phyloP scores from a whole-genome alignment of 1,140 invertebrate species.

The Bilobella aurantiaca region DNA sequence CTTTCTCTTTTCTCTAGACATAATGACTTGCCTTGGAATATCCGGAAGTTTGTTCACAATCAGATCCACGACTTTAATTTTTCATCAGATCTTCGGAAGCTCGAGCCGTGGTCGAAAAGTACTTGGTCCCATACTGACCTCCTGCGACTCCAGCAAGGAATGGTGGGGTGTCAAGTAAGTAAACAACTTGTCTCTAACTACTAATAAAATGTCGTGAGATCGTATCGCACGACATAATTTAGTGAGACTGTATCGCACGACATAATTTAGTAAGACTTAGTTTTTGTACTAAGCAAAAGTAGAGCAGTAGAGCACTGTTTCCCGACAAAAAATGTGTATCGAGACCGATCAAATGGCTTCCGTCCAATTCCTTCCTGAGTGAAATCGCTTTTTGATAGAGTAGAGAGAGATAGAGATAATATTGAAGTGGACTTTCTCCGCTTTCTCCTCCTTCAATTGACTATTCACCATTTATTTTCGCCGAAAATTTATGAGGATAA shows the following conservation, averaged over 20 bases:
- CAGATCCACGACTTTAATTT: slow-evolving; percentile 37
- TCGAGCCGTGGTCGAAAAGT: slow-evolving; percentile 37
- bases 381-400: not conserved
- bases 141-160: slow-evolving; percentile 36
- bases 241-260: too few species aligned
- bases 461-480: too few species aligned
- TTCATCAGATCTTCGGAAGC: slow-evolving; percentile 34
- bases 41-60: slow-evolving; percentile 39
- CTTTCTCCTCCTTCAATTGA: too few species aligned
- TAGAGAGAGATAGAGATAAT: not conserved
- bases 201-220: too few species aligned
- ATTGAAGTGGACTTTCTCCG: too few species aligned
- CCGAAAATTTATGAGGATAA: too few species aligned
- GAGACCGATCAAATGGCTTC: not conserved
- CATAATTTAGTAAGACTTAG: too few species aligned
- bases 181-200: not conserved
- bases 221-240: too few species aligned
- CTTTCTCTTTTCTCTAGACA: slow-evolving; percentile 39
- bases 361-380: not conserved
- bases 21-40: slow-evolving; percentile 46
- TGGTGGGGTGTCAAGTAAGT: slow-evolving; percentile 37
- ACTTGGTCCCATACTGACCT: slow-evolving; percentile 39
- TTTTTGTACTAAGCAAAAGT: too few species aligned
- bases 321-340: too few species aligned
- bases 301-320: too few species aligned